phyloP scores from a whole-genome alignment of 2,113 vertebrate species.

The Rattus rattus region DNA sequence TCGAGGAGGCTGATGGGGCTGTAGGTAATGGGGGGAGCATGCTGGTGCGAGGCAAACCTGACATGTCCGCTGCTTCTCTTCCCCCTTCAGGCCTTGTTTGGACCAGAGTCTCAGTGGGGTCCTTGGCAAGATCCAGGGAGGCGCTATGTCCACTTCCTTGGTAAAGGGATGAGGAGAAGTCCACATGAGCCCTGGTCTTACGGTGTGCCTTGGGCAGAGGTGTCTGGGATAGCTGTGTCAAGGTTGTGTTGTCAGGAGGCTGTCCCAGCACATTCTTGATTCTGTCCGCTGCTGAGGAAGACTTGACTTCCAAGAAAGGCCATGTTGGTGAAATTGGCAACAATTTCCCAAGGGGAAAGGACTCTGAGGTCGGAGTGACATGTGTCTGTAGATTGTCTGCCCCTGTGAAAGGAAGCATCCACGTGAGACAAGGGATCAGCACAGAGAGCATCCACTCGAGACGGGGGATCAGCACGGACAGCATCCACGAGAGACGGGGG shows the following conservation, averaged over 20 bases:
- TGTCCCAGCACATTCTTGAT: conserved; percentile 68
- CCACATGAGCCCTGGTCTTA: conserved; percentile 85
- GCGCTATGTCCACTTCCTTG: conserved; percentile 88
- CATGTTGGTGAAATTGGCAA: conserved; percentile 85
- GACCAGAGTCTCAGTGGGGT: conserved; percentile 86
- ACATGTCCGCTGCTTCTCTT: conserved; percentile 83
- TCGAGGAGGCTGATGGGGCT: conserved; percentile 59
- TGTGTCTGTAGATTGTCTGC: conserved; percentile 71
- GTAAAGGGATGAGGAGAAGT: conserved; percentile 85
- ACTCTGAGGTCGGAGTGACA: conserved; percentile 81
- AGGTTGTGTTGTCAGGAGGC: conserved; percentile 83
- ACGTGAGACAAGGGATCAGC: neutral
- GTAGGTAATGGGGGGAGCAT: conserved; percentile 77
- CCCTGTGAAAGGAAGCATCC: conserved; percentile 80
- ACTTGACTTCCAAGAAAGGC: conserved; percentile 86
- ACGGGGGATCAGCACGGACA: neutral
- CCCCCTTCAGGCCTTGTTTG: conserved; percentile 77
- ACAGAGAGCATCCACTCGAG: too few relatives aligned
- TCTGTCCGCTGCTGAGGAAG: conserved; percentile 80
- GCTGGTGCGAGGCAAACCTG: conserved; percentile 93
- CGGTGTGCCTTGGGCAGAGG: conserved; percentile 83
- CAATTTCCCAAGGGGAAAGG: conserved; percentile 82
- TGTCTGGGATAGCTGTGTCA: conserved; percentile 80
- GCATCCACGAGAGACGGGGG: neutral
- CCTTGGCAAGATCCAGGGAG: conserved; percentile 87